Percentiles rank a stretch among this genome's conserved stretches.
These are phyloP conservation scores for Heliconius sara DNA, from an alignment of 2,888 invertebrate species.

Conservation along the genomic window DNA sequence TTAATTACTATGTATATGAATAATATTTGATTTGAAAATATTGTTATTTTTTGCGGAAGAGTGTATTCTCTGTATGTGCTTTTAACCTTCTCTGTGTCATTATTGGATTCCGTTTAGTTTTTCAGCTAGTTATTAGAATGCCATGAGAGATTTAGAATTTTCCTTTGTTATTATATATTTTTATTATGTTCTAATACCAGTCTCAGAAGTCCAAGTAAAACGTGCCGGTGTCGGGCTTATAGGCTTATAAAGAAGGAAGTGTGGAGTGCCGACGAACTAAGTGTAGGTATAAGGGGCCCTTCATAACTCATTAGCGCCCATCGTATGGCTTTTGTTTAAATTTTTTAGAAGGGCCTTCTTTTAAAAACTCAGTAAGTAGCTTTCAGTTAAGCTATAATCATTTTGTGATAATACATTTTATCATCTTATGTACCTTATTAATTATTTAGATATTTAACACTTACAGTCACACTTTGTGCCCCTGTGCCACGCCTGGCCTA, in stretches of 20 bases:
- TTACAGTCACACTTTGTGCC: too few species aligned
- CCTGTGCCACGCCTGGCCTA: too few species aligned
- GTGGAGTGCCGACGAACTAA: background rate
- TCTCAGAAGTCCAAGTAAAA: background rate
- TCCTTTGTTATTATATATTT: background rate
- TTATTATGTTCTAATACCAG: background rate
- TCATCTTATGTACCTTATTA: too few species aligned
- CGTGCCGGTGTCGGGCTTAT: background rate
- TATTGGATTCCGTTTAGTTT: too few species aligned
- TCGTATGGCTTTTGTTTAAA: background rate
- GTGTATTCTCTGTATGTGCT: background rate
- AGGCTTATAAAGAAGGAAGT: background rate
- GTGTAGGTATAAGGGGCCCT: background rate
- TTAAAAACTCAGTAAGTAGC: background rate
- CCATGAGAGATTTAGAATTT: background rate
- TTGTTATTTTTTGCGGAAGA: background rate
- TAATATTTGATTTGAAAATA: background rate
- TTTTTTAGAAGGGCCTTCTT: background rate
- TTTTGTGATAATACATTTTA: background rate
- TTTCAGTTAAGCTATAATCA: background rate
- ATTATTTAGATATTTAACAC: background rate
- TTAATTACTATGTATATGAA: background rate
- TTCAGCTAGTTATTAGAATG: background rate
- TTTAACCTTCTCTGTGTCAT: too few species aligned
- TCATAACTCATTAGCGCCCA: slow-evolving; percentile 3